phyloP scores from a whole-genome alignment of 1,140 invertebrate species.

The Centruroides vittatus region DNA sequence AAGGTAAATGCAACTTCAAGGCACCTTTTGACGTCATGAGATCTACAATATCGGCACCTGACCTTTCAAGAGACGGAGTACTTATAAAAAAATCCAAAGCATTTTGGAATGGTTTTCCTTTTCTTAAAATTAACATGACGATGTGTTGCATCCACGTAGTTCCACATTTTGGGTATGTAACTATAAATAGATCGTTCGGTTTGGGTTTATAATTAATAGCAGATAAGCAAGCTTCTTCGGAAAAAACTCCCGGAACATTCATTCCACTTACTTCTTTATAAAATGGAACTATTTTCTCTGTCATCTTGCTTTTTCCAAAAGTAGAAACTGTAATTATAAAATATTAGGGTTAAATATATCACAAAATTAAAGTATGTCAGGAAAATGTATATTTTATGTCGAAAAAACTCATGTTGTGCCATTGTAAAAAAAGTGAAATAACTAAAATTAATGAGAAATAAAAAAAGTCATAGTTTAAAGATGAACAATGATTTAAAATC shows the following conservation, averaged over 20 bases:
- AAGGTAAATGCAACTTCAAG: conserved; percentile 57
- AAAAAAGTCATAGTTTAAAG: too few species aligned
- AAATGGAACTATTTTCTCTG: neutral
- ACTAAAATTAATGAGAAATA: too few species aligned
- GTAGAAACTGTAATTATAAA: too few species aligned
- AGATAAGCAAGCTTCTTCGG: conserved; percentile 3
- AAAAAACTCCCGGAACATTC: conserved; percentile 2
- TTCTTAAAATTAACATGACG: conserved; percentile 5
- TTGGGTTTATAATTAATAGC: conserved; percentile 15
- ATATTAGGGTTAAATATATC: too few species aligned
- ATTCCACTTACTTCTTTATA: conserved; percentile 1
- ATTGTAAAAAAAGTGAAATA: too few species aligned
- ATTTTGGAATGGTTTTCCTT: neutral
- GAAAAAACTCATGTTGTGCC: too few species aligned
- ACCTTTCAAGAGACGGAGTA: conserved; percentile 18
- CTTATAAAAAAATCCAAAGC: neutral
- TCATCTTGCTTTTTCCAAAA: too few species aligned
- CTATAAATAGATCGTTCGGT: conserved; percentile 14
- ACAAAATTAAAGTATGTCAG: too few species aligned
- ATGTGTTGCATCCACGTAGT: conserved; percentile 12
- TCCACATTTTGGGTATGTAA: conserved; percentile 21
- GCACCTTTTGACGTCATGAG: conserved; percentile 2
- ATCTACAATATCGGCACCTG: conserved; percentile 3
- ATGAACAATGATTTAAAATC: too few species aligned
- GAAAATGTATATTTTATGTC: too few species aligned